These are phyloP conservation scores for Dynastes maya DNA, from an alignment of 2,888 invertebrate genomes.

Conservation along the genomic window DNA sequence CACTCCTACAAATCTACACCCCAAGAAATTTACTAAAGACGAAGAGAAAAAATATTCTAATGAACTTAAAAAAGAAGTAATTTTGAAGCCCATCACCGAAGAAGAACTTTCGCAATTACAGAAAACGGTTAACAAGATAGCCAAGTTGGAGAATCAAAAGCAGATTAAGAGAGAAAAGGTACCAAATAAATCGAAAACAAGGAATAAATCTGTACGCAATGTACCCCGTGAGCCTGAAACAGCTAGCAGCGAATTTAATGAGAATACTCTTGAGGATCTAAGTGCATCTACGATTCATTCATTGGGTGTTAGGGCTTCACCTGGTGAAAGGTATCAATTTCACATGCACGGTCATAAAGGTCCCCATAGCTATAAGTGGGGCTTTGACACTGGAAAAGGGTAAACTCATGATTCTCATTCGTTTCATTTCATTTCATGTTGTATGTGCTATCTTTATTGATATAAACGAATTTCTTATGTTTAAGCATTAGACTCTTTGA, in stretches of 20 bases:
- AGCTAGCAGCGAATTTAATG: conserved; percentile 52
- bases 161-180: conserved; percentile 69
- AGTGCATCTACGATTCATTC: conserved; percentile 62
- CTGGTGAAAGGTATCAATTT: conserved; percentile 78
- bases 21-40: conserved; percentile 74
- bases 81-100: conserved; percentile 69
- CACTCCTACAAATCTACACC: conserved; percentile 73
- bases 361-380: conserved; percentile 87
- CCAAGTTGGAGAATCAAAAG: conserved; percentile 73
- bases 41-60: conserved; percentile 67
- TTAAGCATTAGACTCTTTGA: neutral
- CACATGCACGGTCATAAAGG: conserved; percentile 88
- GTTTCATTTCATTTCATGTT: conserved; percentile 35
- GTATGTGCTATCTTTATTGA: conserved; percentile 27
- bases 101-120: conserved; percentile 65
- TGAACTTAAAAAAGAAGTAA: conserved; percentile 71
- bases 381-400: conserved; percentile 90
- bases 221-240: conserved; percentile 37
- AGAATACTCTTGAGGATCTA: conserved; percentile 56
- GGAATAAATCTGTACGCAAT: neutral
- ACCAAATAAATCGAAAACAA: conserved; percentile 45
- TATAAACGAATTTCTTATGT: neutral
- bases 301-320: conserved; percentile 59
- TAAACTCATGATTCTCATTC: conserved; percentile 67
- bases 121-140: conserved; percentile 68